These are phyloP conservation scores for Alitta virens DNA, from an alignment of 2,888 invertebrate genomes.

Conservation along the genomic window DNA sequence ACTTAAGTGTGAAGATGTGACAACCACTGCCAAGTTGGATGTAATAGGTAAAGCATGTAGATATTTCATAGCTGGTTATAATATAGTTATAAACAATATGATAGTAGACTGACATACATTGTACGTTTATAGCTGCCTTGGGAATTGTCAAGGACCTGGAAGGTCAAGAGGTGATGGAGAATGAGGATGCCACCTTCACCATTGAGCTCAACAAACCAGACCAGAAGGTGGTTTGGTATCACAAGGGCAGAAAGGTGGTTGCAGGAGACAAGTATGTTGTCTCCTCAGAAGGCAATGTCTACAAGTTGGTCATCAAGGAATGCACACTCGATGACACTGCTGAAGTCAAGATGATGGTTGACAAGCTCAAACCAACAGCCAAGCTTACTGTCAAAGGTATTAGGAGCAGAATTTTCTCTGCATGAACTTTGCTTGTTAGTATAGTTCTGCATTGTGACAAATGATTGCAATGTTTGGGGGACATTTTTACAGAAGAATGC, in stretches of 20 bases:
- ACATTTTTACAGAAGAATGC: too few relatives aligned
- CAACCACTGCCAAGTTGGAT: too few relatives aligned
- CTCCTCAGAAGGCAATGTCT: slow-evolving; percentile 68
- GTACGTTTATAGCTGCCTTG: too few relatives aligned
- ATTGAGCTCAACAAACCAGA: slow-evolving; percentile 79
- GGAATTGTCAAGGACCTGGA: slow-evolving; percentile 30
- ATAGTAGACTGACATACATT: too few relatives aligned
- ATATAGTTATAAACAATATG: too few relatives aligned
- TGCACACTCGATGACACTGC: slow-evolving; percentile 39
- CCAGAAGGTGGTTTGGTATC: slow-evolving; percentile 10
- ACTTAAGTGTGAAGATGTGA: too few relatives aligned
- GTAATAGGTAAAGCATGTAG: too few relatives aligned
- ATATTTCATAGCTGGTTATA: too few relatives aligned
- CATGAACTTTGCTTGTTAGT: too few relatives aligned
- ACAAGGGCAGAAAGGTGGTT: slow-evolving; percentile 71
- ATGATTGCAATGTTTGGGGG: too few relatives aligned
- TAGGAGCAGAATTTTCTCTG: too few relatives aligned
- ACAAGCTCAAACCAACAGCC: slow-evolving; percentile 8
- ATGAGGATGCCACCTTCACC: slow-evolving; percentile 68
- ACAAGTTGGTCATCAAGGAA: slow-evolving; percentile 40
- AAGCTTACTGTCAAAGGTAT: slow-evolving; percentile 12
- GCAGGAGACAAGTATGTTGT: slow-evolving; percentile 73
- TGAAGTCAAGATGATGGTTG: not conserved
- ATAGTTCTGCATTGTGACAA: too few relatives aligned
- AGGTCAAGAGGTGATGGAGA: slow-evolving; percentile 53